These are phyloP conservation scores for Amphibalanus amphitrite DNA, from an alignment of 1,140 invertebrate species.

Conservation along the genomic window DNA sequence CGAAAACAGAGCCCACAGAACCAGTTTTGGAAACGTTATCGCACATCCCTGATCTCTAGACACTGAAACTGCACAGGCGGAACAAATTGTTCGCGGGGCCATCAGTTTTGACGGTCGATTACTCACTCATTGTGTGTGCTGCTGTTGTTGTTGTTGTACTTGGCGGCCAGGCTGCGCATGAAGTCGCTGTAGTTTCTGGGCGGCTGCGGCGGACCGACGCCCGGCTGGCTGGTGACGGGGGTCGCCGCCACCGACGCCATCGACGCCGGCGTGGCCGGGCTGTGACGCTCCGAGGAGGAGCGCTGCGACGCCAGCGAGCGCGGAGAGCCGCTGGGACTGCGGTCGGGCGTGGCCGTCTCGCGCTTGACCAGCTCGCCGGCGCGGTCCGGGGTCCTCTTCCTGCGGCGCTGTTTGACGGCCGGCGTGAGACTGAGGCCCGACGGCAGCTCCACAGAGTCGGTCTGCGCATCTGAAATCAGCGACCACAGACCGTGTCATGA, in stretches of 20 bases:
- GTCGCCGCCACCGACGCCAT: conserved; percentile 27
- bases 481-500: no score
- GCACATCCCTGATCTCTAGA: no score
- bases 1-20: no score
- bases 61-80: no score
- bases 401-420: background rate
- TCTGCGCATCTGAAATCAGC: background rate
- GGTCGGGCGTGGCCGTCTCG: conserved; percentile 20
- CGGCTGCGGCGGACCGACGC: conserved; percentile 28
- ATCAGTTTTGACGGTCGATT: no score
- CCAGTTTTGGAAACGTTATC: no score
- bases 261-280: conserved; percentile 22
- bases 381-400: conserved; percentile 19
- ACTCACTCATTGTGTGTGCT: conserved; percentile 69
- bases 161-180: conserved; percentile 75
- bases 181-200: conserved; percentile 76
- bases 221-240: conserved; percentile 6
- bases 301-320: conserved; percentile 22
- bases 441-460: background rate
- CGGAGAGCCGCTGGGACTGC: conserved; percentile 22
- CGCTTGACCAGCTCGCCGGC: conserved; percentile 17
- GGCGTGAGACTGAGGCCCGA: background rate
- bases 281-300: background rate
- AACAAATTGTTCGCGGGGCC: no score
- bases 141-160: conserved; percentile 71